Evolutionary conservation across 2,888 invertebrate genomes (phyloP), one percentile per base, ranked within the genome.

Genomic region (Allygus modestus): DNA sequence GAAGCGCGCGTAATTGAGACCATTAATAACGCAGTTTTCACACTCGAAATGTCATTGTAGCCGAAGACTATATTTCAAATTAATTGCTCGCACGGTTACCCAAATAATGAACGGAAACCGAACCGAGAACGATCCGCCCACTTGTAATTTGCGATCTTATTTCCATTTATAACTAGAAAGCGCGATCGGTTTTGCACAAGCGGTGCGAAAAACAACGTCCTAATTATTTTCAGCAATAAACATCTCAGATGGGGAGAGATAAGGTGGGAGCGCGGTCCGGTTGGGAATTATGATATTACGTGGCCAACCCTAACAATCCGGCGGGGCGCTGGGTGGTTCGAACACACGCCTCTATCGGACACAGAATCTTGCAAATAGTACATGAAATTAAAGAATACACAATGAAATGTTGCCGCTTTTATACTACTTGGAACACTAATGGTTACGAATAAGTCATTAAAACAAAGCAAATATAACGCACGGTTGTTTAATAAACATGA

Each of bases 151-250:
- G 31, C 69, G 69, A 33, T 33, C 33, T 58, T 69, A 73, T 73
- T 73, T 33, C 37, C 73, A 73, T 73, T 73, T 37, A 7, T 73
- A 73, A 73, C 73, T 37, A 73, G 73, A 73, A 37, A 73, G 69
- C 17, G 69, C 69, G 69, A 69, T 69, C 58, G 58, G 33, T 69
- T 69, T 69, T 69, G 33, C 31, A n/a, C 69, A 33, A 31, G 73
- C 43, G 73, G 73, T 73, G 73, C 23, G 43, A 73, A 73, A 73
- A 73, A 41, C 37, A 73, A 37, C 41, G 73, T 23, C 43, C 73
- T 41, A 73, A 73, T 73, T 73, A 73, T 73, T 73, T 73, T 37
- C 4, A 23, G 73, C 23, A 33, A 43, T 73, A 73, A 73, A 43
- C 37, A 17, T 43, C 28, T 31, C 69, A 15, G 69, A 37, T 31